A percentile compares a stretch with the other conserved stretches of the same genome.
Evolutionary conservation across 2,888 invertebrate species (phyloP).

Genomic region (Drosophila neotestacea): DNA sequence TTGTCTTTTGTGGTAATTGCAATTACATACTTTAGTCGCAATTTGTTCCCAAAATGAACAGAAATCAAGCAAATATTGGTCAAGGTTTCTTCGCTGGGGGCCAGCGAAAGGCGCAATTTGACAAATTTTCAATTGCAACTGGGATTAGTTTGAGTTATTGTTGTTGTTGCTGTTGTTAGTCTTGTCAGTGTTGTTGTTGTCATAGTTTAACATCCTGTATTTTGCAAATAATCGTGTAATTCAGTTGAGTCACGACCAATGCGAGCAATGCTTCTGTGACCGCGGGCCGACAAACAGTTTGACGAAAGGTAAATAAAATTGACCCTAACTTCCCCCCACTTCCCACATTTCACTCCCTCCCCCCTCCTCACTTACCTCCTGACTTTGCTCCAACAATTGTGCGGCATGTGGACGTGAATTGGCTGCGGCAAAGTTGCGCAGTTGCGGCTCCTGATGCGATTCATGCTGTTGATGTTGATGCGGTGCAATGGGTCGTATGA

Average conservation of each 20-base stretch:
- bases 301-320: constrained; percentile 55
- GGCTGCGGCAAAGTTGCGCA: constrained; percentile 82
- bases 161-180: constrained; percentile 29
- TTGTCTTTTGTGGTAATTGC: constrained; percentile 65
- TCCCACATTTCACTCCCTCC: not conserved
- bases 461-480: constrained; percentile 82
- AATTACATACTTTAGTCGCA: constrained; percentile 59
- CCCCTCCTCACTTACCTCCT: constrained; percentile 77
- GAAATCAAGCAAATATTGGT: constrained; percentile 65
- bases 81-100: constrained; percentile 72
- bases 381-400: constrained; percentile 83
- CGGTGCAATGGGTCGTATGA: constrained; percentile 83
- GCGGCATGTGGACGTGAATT: constrained; percentile 81
- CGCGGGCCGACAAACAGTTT: constrained; percentile 45
- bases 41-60: constrained; percentile 63
- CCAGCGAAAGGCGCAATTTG: constrained; percentile 73
- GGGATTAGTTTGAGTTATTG: constrained; percentile 26
- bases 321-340: constrained; percentile 25
- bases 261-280: constrained; percentile 59
- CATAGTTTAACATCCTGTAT: constrained; percentile 65
- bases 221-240: constrained; percentile 82
- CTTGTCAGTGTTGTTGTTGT: constrained; percentile 14
- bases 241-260: constrained; percentile 80
- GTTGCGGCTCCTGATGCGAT: constrained; percentile 81
- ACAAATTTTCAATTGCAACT: constrained; percentile 57